Evolutionary conservation across 2,888 invertebrate genomes (phyloP).

Genomic region (Willowsia nigromaculata): DNA sequence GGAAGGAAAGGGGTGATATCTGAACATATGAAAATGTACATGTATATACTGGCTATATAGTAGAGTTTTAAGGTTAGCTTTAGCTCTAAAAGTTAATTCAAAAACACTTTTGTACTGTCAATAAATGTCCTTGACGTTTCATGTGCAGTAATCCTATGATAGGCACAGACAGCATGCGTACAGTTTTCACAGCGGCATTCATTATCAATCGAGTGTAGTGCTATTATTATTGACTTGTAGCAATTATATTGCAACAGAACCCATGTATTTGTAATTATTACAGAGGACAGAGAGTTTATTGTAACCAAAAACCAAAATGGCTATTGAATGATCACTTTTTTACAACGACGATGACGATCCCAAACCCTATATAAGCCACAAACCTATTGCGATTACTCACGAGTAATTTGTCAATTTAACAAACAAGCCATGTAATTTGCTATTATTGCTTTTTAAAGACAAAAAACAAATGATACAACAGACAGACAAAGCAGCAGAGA

Average conservation of each 20-base stretch:
- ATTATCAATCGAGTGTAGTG: not conserved
- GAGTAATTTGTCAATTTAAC: constrained; percentile 39
- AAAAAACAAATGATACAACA: not conserved
- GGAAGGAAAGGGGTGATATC: not conserved
- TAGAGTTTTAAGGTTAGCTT: not conserved
- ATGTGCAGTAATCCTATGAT: not conserved
- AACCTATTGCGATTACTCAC: not conserved
- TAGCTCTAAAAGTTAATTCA: not conserved
- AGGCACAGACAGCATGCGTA: not conserved
- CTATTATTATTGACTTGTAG: not conserved
- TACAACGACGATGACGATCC: not conserved
- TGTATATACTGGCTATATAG: not conserved
- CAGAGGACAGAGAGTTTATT: not conserved
- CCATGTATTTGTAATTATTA: not conserved
- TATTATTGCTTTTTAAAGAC: constrained; percentile 29
- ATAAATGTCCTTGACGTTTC: constrained; percentile 30
- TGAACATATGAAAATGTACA: not conserved
- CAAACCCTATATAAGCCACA: not conserved
- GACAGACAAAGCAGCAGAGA: not conserved
- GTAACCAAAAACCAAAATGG: not conserved
- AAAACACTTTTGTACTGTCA: constrained; percentile 13
- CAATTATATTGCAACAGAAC: no score
- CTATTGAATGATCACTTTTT: not conserved
- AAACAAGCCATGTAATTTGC: constrained; percentile 27
- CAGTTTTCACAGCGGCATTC: not conserved